Evolutionary conservation across 64 coral and sea anemone genomes (phyloP).

Genomic region (Hydrozoanthus tunicans): DNA sequence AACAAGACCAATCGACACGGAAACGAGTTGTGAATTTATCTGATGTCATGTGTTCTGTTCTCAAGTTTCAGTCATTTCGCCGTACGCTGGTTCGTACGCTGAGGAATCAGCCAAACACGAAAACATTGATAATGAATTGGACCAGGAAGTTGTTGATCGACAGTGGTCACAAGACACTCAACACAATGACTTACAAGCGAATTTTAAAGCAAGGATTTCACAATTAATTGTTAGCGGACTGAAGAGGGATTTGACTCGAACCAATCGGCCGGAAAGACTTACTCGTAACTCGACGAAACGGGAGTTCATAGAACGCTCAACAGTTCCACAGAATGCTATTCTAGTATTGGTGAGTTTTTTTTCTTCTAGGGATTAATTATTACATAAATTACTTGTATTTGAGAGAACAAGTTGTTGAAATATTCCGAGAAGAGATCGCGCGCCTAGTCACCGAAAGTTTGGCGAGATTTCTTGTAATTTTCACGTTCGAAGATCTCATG

Average conservation of each 20-base stretch:
- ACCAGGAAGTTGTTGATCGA: constrained; percentile 35
- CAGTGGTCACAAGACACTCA: constrained; percentile 14
- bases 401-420: neutral
- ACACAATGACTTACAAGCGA: constrained; percentile 22
- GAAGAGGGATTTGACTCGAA: constrained; percentile 14
- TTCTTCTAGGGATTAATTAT: neutral
- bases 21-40: neutral
- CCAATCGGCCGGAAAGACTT: constrained; percentile 5
- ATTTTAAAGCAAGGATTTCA: constrained; percentile 58
- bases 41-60: constrained; percentile 43
- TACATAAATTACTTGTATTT: neutral
- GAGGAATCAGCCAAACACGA: constrained; percentile 6
- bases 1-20: constrained; percentile 23
- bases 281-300: constrained; percentile 27
- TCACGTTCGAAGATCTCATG: constrained; percentile 40
- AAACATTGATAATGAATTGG: constrained; percentile 21
- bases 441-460: neutral
- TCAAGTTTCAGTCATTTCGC: constrained; percentile 70
- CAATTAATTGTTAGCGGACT: constrained; percentile 45
- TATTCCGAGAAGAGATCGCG: neutral
- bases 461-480: constrained; percentile 23
- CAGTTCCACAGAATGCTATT: constrained; percentile 48
- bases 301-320: constrained; percentile 1
- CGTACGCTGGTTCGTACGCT: constrained; percentile 86
- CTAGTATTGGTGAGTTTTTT: constrained; percentile 65